These are phyloP conservation scores for Pteropus alecto DNA, from an alignment of 2,113 vertebrate genomes.

Conservation along the genomic window DNA sequence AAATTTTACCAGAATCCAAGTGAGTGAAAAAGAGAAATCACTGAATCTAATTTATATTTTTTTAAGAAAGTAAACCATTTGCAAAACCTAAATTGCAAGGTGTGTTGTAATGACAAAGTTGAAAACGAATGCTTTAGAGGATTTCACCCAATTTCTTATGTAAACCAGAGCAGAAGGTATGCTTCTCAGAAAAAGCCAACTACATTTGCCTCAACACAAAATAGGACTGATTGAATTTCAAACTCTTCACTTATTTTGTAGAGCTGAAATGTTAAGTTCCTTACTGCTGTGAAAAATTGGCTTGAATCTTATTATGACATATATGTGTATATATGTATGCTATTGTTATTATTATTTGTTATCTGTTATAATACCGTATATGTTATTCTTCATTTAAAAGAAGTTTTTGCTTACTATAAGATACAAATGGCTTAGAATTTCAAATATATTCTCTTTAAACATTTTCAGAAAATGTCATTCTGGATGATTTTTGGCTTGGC, in stretches of 20 bases:
- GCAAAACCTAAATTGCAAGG: slow-evolving; percentile 48
- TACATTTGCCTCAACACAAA: slow-evolving; percentile 66
- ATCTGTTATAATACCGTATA: background rate
- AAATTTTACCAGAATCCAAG: background rate
- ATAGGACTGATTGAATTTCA: slow-evolving; percentile 71
- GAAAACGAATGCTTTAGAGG: slow-evolving; percentile 7
- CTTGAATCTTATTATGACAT: background rate
- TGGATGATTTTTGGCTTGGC: background rate
- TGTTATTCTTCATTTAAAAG: background rate
- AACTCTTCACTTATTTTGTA: slow-evolving; percentile 65
- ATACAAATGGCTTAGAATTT: background rate
- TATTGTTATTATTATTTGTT: background rate
- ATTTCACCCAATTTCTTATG: slow-evolving; percentile 47
- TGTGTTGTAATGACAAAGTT: slow-evolving; percentile 28
- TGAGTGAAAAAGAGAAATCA: background rate
- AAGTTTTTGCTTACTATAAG: background rate
- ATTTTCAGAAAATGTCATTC: background rate
- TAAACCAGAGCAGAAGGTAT: slow-evolving; percentile 65
- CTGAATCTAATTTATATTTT: background rate
- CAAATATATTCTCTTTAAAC: background rate
- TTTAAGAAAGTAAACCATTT: slow-evolving; percentile 41
- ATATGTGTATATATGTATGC: background rate
- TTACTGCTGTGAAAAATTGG: slow-evolving; percentile 34
- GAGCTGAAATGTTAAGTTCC: slow-evolving; percentile 59
- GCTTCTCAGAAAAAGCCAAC: slow-evolving; percentile 62